Evolutionary conservation across 2,113 vertebrate genomes (phyloP).

Genomic region (Chloropsis cyanopogon): DNA sequence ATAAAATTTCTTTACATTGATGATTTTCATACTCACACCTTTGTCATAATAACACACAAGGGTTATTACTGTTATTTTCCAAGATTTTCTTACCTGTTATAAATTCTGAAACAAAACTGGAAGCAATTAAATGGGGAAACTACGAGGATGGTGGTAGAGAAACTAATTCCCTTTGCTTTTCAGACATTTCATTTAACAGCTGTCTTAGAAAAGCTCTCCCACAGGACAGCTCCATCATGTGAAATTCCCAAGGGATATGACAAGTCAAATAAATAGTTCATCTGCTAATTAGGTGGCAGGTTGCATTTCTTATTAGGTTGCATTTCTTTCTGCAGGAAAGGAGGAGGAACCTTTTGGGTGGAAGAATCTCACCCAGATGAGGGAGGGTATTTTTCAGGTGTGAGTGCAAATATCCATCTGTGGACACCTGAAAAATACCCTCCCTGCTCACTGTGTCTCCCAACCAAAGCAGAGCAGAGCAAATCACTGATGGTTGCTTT

Average conservation of each 20-base stretch:
- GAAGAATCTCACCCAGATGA: neutral
- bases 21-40: neutral
- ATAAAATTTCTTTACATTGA: neutral
- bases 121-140: neutral
- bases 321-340: neutral
- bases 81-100: neutral
- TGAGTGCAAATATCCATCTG: neutral
- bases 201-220: neutral
- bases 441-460: neutral
- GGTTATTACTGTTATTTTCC: neutral
- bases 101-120: neutral
- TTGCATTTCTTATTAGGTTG: too few species aligned
- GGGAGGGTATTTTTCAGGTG: neutral
- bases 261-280: neutral
- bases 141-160: neutral
- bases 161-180: neutral
- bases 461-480: neutral
- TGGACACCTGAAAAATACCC: neutral
- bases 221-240: neutral
- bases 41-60: neutral
- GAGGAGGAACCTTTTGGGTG: neutral
- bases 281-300: neutral
- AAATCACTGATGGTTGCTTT: neutral
- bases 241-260: neutral
- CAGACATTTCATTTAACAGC: neutral